Percentiles rank a stretch among this genome's conserved stretches.
Conservation (phyloP, 2,888 invertebrate species). For the Eilema sororculum region DNA sequence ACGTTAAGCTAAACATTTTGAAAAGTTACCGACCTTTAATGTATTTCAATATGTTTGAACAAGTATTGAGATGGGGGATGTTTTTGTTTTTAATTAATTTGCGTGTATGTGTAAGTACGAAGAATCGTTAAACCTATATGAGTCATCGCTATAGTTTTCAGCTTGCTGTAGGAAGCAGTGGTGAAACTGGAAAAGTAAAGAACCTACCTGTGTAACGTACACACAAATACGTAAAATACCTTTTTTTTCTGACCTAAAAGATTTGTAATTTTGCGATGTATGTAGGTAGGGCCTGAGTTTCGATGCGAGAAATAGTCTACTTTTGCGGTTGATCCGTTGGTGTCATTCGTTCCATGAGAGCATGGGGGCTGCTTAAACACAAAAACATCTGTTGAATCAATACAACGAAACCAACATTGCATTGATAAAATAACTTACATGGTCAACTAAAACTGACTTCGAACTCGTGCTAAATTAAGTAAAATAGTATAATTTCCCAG, state of each 20-base stretch:
- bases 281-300: neutral
- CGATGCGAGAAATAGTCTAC: neutral
- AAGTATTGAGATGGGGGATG: neutral
- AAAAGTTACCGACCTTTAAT: neutral
- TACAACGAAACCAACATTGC: neutral
- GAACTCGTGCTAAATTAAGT: neutral
- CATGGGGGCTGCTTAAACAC: too few relatives aligned
- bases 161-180: slow-evolving; percentile 5
- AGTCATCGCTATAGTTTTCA: slow-evolving; percentile 8
- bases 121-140: neutral
- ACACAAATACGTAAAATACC: neutral
- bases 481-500: neutral
- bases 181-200: neutral
- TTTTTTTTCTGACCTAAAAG: neutral
- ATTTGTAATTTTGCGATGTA: neutral
- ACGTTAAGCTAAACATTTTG: neutral
- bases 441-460: neutral
- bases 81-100: neutral
- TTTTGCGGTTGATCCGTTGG: neutral
- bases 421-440: neutral
- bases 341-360: neutral
- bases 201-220: neutral
- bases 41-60: neutral
- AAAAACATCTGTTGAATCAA: too few relatives aligned
- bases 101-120: neutral